Evolutionary conservation across 1,140 invertebrate genomes (phyloP).

Genomic region (Drosophila pseudoobscura): DNA sequence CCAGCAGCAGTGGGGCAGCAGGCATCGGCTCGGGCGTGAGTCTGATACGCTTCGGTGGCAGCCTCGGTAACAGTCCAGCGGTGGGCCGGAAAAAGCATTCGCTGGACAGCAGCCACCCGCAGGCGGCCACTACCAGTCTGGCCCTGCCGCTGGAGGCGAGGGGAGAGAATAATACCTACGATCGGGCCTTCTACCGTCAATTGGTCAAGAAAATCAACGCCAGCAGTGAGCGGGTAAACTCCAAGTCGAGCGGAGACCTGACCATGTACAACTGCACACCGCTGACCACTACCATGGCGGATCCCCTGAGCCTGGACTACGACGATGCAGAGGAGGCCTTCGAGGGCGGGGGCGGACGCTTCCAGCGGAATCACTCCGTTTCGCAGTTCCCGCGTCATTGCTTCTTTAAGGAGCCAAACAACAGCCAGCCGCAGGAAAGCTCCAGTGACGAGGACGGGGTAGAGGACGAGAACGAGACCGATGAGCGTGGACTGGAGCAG

Average conservation of each 20-base stretch:
- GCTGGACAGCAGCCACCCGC: conserved; percentile 61
- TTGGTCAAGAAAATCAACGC: conserved; percentile 65
- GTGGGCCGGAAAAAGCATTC: conserved; percentile 75
- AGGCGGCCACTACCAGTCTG: conserved; percentile 2
- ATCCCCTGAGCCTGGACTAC: conserved; percentile 3
- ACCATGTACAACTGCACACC: conserved; percentile 77
- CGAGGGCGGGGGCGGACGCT: conserved; percentile 46
- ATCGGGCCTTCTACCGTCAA: conserved; percentile 76
- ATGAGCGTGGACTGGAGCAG: background rate
- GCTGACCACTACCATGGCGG: conserved; percentile 20
- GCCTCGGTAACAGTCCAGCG: conserved; percentile 76
- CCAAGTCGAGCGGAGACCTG: conserved; percentile 80
- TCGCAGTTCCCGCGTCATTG: conserved; percentile 79
- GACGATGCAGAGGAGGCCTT: conserved; percentile 27
- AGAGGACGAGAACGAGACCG: conserved; percentile 14
- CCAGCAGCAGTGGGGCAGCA: conserved; percentile 1
- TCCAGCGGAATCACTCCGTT: conserved; percentile 72
- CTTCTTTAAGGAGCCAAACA: conserved; percentile 64
- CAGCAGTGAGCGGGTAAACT: conserved; percentile 71
- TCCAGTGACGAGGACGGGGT: conserved; percentile 4
- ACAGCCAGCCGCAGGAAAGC: background rate
- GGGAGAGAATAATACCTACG: conserved; percentile 77
- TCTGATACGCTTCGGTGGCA: conserved; percentile 55
- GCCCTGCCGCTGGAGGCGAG: conserved; percentile 12
- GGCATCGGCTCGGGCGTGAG: conserved; percentile 36